These are phyloP conservation scores for Sebastolobus alascanus DNA, from an alignment of 2,797 vertebrate species.

Conservation along the genomic window DNA sequence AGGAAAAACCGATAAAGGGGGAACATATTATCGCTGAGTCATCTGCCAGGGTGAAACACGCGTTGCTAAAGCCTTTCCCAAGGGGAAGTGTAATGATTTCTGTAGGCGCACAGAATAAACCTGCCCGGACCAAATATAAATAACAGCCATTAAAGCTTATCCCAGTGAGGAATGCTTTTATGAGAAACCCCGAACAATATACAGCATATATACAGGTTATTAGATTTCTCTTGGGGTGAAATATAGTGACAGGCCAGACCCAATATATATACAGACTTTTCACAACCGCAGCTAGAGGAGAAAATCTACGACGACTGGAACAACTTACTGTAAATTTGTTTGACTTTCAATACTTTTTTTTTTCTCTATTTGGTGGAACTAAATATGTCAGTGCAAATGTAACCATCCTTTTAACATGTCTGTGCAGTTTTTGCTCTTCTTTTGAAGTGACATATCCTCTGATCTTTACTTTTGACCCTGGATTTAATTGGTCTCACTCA, in stretches of 20 bases:
- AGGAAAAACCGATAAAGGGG: slow-evolving; percentile 60
- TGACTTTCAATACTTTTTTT: slow-evolving; percentile 22
- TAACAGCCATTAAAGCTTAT: slow-evolving; percentile 77
- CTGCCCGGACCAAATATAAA: slow-evolving; percentile 77
- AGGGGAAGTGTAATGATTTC: slow-evolving; percentile 78
- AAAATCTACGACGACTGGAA: slow-evolving; percentile 15
- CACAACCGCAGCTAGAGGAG: slow-evolving; percentile 19
- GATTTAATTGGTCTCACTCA: slow-evolving; percentile 55
- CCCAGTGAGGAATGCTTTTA: slow-evolving; percentile 69
- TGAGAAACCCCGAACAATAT: slow-evolving; percentile 73
- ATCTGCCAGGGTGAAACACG: slow-evolving; percentile 65
- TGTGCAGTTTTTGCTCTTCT: background rate
- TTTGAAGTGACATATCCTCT: slow-evolving; percentile 35
- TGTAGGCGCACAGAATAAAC: slow-evolving; percentile 74
- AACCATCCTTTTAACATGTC: background rate
- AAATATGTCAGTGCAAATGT: background rate
- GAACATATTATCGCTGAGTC: slow-evolving; percentile 75
- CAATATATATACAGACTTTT: slow-evolving; percentile 40
- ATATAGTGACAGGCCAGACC: slow-evolving; percentile 56
- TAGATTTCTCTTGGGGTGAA: slow-evolving; percentile 71
- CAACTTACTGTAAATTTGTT: slow-evolving; percentile 31
- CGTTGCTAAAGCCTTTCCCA: slow-evolving; percentile 49
- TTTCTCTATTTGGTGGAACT: background rate
- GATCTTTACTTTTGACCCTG: slow-evolving; percentile 54
- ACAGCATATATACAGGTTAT: slow-evolving; percentile 71